phyloP scores from a whole-genome alignment of 2,113 vertebrate species.

The Colinus virginianus region DNA sequence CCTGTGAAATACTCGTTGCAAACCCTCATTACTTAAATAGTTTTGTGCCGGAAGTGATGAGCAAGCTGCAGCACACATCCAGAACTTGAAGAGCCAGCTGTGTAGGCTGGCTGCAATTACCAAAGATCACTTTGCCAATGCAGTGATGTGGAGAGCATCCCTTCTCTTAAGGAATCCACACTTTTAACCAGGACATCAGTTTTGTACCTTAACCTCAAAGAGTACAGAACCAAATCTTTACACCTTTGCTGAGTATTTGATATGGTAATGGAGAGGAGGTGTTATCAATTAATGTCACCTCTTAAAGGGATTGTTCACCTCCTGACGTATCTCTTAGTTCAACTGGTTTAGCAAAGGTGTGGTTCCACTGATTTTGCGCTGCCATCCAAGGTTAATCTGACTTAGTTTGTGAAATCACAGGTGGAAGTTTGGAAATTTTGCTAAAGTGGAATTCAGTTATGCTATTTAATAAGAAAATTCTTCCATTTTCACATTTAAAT shows the following conservation, averaged over 20 bases:
- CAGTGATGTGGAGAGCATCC: neutral
- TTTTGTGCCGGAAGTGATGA: neutral
- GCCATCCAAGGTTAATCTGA: neutral
- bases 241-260: neutral
- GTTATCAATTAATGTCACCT: neutral
- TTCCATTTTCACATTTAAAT: neutral
- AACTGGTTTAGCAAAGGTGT: constrained; percentile 25
- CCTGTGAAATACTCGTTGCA: neutral
- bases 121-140: neutral
- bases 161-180: neutral
- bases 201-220: neutral
- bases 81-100: constrained; percentile 35
- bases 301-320: neutral
- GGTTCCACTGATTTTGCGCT: neutral
- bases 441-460: neutral
- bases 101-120: constrained; percentile 10
- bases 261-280: neutral
- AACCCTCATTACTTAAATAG: neutral
- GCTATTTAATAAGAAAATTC: neutral
- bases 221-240: neutral
- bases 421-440: neutral
- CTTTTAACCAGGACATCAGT: neutral
- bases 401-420: neutral
- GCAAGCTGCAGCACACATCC: neutral
- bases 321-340: neutral